phyloP scores from a whole-genome alignment of 92 coral and sea anemone genomes.

The Bergia puertoricense region DNA sequence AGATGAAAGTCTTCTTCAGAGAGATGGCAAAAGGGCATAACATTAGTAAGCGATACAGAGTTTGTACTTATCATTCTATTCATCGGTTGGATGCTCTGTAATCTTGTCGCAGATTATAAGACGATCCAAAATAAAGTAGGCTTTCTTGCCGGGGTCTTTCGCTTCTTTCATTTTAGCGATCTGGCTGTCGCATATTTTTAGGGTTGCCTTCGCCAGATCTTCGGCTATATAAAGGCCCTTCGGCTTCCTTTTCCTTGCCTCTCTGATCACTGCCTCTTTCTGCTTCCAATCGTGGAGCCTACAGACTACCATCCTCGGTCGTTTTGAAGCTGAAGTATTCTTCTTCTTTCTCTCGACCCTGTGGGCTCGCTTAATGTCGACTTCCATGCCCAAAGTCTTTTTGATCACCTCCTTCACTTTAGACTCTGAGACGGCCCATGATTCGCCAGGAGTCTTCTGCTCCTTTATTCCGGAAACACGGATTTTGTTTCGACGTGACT shows the following conservation, averaged over 20 bases:
- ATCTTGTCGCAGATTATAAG: background rate
- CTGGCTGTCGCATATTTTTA: background rate
- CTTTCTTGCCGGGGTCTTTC: background rate
- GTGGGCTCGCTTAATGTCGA: background rate
- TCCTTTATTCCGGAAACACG: too few relatives aligned
- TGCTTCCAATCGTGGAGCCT: background rate
- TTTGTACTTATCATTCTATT: background rate
- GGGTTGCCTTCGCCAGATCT: slow-evolving; percentile 2
- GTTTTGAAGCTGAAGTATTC: too few relatives aligned
- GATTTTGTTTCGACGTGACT: too few relatives aligned
- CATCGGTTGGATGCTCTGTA: background rate
- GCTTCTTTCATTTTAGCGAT: background rate
- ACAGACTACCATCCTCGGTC: background rate
- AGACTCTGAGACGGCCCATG: too few relatives aligned
- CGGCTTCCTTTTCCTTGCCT: background rate
- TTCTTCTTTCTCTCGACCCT: background rate
- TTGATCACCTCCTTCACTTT: background rate
- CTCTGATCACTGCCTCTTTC: background rate
- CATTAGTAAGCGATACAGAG: background rate
- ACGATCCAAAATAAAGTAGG: slow-evolving; percentile 2
- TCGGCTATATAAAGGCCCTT: background rate
- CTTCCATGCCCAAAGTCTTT: background rate
- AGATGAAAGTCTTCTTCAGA: slow-evolving; percentile 6
- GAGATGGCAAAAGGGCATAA: slow-evolving; percentile 9
- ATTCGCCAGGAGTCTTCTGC: too few relatives aligned